These are phyloP conservation scores for Poeciliopsis prolifica DNA, from an alignment of 2,113 vertebrate species.

Conservation along the genomic window DNA sequence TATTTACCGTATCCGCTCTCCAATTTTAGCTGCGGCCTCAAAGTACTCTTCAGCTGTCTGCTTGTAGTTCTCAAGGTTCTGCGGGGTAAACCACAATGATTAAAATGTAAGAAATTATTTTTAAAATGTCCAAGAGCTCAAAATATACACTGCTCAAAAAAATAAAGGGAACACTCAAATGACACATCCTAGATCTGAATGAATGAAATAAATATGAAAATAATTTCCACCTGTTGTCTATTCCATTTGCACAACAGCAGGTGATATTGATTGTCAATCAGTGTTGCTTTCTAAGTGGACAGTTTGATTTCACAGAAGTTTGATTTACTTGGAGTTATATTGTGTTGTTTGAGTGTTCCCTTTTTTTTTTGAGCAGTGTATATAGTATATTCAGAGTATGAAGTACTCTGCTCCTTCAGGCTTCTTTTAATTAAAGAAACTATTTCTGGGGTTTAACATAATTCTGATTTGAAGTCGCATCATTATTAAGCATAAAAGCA, in stretches of 20 bases:
- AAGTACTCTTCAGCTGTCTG: constrained; percentile 86
- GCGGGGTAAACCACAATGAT: constrained; percentile 47
- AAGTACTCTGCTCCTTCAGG: neutral
- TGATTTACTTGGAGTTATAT: too few relatives aligned
- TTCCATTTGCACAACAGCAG: too few relatives aligned
- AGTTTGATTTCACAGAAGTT: too few relatives aligned
- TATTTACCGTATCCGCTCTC: constrained; percentile 86
- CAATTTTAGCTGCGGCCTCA: constrained; percentile 84
- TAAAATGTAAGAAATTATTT: constrained; percentile 5
- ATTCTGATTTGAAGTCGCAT: constrained; percentile 18
- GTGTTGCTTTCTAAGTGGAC: too few relatives aligned
- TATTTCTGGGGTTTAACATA: constrained; percentile 9
- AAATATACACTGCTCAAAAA: neutral
- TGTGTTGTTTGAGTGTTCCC: too few relatives aligned
- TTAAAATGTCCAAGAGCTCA: neutral
- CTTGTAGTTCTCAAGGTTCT: constrained; percentile 90
- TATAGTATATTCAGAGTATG: constrained; percentile 8
- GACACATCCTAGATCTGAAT: too few relatives aligned
- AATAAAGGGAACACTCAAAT: too few relatives aligned
- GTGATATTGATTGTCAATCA: too few relatives aligned
- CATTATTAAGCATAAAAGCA: constrained; percentile 20
- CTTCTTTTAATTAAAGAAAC: constrained; percentile 20
- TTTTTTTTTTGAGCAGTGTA: too few relatives aligned
- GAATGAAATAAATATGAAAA: too few relatives aligned
- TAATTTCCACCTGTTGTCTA: too few relatives aligned